Conservation (phyloP, 2,888 invertebrate genomes). For the Lepetodrilus schrolli region DNA sequence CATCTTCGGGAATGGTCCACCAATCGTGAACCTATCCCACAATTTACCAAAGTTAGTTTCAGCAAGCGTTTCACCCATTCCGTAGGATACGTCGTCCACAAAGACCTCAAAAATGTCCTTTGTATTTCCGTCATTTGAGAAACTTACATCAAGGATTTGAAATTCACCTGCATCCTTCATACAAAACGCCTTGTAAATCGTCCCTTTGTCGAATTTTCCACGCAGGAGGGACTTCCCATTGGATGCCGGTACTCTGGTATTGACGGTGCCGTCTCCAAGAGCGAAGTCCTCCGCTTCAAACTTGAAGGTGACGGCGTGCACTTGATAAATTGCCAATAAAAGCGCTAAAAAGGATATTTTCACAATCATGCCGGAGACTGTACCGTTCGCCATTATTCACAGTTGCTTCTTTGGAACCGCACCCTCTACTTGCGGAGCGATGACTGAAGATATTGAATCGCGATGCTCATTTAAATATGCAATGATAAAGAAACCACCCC, state of each 20-base stretch:
- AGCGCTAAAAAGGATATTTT: too few species aligned
- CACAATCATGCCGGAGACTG: too few species aligned
- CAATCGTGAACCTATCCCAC: background rate
- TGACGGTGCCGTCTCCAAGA: background rate
- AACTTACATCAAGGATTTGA: background rate
- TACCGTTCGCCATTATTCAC: too few species aligned
- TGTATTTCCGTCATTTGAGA: background rate
- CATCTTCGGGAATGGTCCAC: background rate
- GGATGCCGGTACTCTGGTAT: background rate
- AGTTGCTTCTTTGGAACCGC: too few species aligned
- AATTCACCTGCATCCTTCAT: background rate
- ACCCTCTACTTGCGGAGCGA: too few species aligned
- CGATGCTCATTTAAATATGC: background rate
- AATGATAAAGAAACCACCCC: background rate
- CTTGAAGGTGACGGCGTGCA: background rate
- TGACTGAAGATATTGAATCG: too few species aligned
- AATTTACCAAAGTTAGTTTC: background rate
- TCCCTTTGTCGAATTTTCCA: background rate
- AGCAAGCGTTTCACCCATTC: background rate
- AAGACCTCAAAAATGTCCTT: background rate
- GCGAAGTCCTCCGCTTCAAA: background rate
- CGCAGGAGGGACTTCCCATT: background rate
- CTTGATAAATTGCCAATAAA: too few species aligned
- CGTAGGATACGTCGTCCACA: background rate
- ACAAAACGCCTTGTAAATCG: background rate